A percentile compares a stretch with the other conserved stretches of the same genome.
Evolutionary conservation across 2,113 vertebrate genomes (phyloP).

Genomic region (Euleptes europaea): DNA sequence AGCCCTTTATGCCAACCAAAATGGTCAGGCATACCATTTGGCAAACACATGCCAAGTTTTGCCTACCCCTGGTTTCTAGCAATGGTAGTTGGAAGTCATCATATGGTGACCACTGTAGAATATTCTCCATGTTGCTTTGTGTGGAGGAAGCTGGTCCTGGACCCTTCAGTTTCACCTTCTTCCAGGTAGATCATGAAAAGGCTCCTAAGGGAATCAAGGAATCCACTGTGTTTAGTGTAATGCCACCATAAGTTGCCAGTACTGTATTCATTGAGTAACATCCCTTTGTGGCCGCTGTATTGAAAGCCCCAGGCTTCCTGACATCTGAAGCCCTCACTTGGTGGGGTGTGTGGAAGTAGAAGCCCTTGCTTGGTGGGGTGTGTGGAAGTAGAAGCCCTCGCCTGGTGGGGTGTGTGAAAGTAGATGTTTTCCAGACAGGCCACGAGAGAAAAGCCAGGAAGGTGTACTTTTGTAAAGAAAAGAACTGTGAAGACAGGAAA

Average conservation of each 20-base stretch:
- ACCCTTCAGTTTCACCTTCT: background rate
- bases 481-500: background rate
- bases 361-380: background rate
- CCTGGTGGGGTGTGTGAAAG: background rate
- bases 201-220: background rate
- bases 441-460: background rate
- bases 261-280: background rate
- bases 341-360: background rate
- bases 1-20: too few relatives aligned
- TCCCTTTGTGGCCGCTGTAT: background rate
- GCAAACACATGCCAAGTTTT: too few relatives aligned
- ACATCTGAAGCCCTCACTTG: background rate
- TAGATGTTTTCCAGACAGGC: background rate
- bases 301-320: background rate
- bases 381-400: background rate
- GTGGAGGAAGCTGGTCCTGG: background rate
- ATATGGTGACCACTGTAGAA: background rate
- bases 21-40: too few relatives aligned
- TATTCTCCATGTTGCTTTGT: background rate
- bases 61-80: too few relatives aligned
- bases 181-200: background rate
- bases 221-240: background rate
- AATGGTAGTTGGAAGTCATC: too few relatives aligned
- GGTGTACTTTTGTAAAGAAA: background rate
- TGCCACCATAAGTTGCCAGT: slow-evolving; percentile 2